Evolutionary conservation across 2,797 vertebrate genomes (phyloP), one percentile per base, ranked within the genome.

Genomic region (Tauraco hartlaubi): DNA sequence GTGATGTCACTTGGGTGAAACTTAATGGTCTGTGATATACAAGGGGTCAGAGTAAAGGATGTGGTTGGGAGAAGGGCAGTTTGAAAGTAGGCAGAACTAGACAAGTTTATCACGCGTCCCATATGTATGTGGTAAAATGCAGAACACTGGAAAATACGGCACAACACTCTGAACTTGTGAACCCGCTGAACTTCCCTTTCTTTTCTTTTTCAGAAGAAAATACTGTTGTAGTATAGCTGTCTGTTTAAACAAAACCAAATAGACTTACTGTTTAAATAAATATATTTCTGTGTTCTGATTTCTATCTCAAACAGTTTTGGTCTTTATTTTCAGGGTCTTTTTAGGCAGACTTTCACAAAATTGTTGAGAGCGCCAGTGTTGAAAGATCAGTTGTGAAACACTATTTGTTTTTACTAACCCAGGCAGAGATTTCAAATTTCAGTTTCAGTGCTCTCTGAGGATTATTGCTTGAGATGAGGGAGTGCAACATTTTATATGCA

Each of bases 361-460:
- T 93, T 83, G 16, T 83, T 90, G 77, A 88, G 6, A 3, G 54
- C 92, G n/a, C n/a, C 68, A 87, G 49, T 75, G 52, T 77, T 92
- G 79, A 92, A 94, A 94, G 77, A 91, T 90, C 25, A 48, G 64
- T 95, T 94, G 72, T 92, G 83, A 95, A 95, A 92, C 41, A 17
- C 39, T 83, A 11, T 85, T 93, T 92, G n/a, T 92, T 96, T 90
- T 88, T 76, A 64, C 64, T 91, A 79, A 85, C 25, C 6, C 20
- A 79, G n/a, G 21, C 46, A 92, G 37, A 25, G 83, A 91, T 90
- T 93, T 91, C 73, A 62, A 75, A 64, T 94, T 84, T 91, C 63
- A 83, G 55, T 89, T 85, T 88, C 73, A 88, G 9, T 94, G 68
- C 41, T 49, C 75, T 91, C 56, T 78, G 52, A 89, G 68, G 51